Evolutionary conservation across 2,888 invertebrate genomes (phyloP).

Genomic region (Bimastos eiseni): DNA sequence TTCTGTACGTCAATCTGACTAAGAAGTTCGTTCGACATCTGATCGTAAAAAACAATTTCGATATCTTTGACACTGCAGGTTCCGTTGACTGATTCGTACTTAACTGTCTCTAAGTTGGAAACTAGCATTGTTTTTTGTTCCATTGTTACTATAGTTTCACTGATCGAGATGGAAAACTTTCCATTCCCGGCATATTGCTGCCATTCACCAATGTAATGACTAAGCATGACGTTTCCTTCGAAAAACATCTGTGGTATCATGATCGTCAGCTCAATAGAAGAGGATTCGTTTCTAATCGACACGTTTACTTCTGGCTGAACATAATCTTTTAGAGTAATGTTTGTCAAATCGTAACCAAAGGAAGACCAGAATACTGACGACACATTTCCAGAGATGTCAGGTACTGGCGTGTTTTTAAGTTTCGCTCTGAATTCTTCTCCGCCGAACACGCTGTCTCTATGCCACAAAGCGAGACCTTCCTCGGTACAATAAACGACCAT

Average conservation of each 20-base stretch:
- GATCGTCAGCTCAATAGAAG: neutral
- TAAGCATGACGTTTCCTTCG: neutral
- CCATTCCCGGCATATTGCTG: neutral
- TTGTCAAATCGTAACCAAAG: neutral
- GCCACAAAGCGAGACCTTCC: neutral
- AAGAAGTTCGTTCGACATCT: neutral
- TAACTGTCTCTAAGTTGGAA: neutral
- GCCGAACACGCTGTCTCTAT: neutral
- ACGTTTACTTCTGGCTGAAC: neutral
- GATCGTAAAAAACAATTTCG: neutral
- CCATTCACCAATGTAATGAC: neutral
- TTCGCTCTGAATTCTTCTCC: neutral
- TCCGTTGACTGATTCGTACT: neutral
- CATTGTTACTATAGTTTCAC: neutral
- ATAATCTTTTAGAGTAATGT: neutral
- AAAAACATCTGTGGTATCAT: neutral
- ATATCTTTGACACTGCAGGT: neutral
- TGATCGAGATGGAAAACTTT: neutral
- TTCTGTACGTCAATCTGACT: neutral
- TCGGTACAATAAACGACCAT: neutral
- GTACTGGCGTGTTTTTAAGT: neutral
- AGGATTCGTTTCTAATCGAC: neutral
- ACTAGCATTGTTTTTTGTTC: neutral
- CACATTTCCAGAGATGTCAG: constrained; percentile 1
- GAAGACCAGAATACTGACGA: neutral